Evolutionary conservation across 2,113 vertebrate species (phyloP).

Genomic region (Hippocampus comes): DNA sequence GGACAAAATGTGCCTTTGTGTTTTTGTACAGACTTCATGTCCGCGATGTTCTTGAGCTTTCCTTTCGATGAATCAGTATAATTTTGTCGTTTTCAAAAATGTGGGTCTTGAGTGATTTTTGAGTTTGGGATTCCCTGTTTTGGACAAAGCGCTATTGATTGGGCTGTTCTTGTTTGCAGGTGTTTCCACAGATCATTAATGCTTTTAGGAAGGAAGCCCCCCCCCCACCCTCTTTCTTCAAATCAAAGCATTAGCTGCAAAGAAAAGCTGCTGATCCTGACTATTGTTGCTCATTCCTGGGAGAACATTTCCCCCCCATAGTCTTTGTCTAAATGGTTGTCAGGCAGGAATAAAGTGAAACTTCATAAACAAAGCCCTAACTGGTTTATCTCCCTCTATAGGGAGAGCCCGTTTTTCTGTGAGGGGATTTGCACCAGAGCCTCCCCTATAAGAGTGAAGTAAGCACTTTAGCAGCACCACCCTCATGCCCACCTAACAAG

Average conservation of each 20-base stretch:
- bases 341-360: constrained; percentile 92
- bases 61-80: not conserved
- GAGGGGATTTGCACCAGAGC: constrained; percentile 81
- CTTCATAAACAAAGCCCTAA: constrained; percentile 86
- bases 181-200: constrained; percentile 87
- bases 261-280: constrained; percentile 85
- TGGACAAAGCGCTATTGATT: constrained; percentile 83
- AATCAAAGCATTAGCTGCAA: constrained; percentile 81
- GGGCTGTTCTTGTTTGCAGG: constrained; percentile 83
- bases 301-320: constrained; percentile 87
- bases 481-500: constrained; percentile 56
- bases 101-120: not conserved
- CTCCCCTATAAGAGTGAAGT: constrained; percentile 72
- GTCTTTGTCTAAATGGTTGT: constrained; percentile 98
- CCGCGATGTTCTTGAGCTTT: not conserved
- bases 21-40: not conserved
- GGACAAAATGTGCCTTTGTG: not conserved
- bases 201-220: constrained; percentile 85
- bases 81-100: not conserved
- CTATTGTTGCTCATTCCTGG: constrained; percentile 84
- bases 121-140: constrained; percentile 46
- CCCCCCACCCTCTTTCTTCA: constrained; percentile 59
- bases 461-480: constrained; percentile 63
- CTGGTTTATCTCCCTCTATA: constrained; percentile 83
- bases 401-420: constrained; percentile 73